phyloP scores from a whole-genome alignment of 2,888 invertebrate species.

The Clistopyga incitator region DNA sequence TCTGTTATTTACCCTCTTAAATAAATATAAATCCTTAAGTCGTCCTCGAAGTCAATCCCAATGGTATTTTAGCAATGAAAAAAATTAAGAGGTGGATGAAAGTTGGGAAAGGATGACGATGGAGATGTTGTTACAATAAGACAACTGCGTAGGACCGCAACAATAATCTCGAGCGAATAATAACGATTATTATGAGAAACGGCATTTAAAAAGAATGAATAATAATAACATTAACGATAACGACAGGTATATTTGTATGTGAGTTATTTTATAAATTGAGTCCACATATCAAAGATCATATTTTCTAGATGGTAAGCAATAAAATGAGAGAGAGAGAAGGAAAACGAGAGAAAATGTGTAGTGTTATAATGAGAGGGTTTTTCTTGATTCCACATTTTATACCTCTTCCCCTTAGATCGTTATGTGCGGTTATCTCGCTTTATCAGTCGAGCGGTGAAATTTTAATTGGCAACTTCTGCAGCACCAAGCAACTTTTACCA shows the following conservation, averaged over 20 bases:
- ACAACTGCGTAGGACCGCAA: neutral
- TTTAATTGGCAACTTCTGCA: conserved; percentile 65
- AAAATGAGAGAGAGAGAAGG: conserved; percentile 59
- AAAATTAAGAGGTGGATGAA: neutral
- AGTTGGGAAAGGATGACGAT: neutral
- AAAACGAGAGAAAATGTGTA: conserved; percentile 14
- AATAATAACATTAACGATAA: conserved; percentile 60
- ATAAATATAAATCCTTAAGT: neutral
- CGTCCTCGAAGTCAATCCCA: neutral
- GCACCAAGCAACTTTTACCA: too few species aligned
- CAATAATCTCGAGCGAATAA: conserved; percentile 21
- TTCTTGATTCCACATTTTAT: conserved; percentile 7
- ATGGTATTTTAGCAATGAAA: neutral
- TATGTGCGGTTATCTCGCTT: conserved; percentile 36
- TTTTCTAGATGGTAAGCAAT: conserved; percentile 78
- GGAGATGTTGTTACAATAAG: neutral
- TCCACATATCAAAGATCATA: conserved; percentile 80
- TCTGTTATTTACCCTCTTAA: neutral
- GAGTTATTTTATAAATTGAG: conserved; percentile 79
- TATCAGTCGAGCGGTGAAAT: conserved; percentile 52
- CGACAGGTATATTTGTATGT: conserved; percentile 74
- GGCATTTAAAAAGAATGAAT: conserved; percentile 35
- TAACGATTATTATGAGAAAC: conserved; percentile 15
- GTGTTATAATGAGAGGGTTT: conserved; percentile 18
- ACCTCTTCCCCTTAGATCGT: conserved; percentile 26